Base-by-base conservation (phyloP, 1,140 invertebrate genomes). In the Drosophila suzukii region DNA sequence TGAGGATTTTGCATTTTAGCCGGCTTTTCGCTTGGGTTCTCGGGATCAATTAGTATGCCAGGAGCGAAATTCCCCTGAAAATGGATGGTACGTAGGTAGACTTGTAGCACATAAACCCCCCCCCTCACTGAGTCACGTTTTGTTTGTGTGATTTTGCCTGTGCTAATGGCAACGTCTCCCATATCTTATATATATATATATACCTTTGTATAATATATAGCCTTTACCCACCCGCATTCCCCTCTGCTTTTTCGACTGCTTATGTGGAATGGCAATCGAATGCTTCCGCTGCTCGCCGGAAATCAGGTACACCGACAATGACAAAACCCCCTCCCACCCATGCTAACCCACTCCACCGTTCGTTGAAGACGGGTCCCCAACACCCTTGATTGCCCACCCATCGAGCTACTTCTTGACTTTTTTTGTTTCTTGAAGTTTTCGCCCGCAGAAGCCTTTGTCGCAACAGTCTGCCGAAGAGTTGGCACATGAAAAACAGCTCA, bases 221-320 rank as follows among this genome's bases (percentile, higher is more conserved):
- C 8, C 8, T 34, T 8, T 10, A 8, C 30, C 6, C 30, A 7
- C 6, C 0, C 4, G 0, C 24, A 12, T 10, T 12, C 17, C 60
- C 7, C 34, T 17, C 17, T 44, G 15, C 53, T 32, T 46, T 46
- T 27, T 65, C 41, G 51, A 44, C 58, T 74, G 63, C 60, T 55
- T 78, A 65, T 82, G 57, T 44, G 53, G 73, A 62, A 36, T 71
- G 65, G 57, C 82, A 86, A 85, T 86, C 83, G 83, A 88, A 88
- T 89, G 83, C 84, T 89, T 89, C 85, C 84, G 84, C 65, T 84
- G 73, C 39, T 58, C 66, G 78, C 84, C 84, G 84, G 84, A 89
- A 90, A 89, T 89, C 84, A 89, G 84, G 84, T 89, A 88, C 73
- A 78, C 24, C 70, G 66, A 59, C 66, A 59, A 56, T 63, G 58